A percentile compares a stretch with the other conserved stretches of the same genome.
Conservation (phyloP, 2,888 invertebrate genomes). For the Drosophila mayaguana region DNA sequence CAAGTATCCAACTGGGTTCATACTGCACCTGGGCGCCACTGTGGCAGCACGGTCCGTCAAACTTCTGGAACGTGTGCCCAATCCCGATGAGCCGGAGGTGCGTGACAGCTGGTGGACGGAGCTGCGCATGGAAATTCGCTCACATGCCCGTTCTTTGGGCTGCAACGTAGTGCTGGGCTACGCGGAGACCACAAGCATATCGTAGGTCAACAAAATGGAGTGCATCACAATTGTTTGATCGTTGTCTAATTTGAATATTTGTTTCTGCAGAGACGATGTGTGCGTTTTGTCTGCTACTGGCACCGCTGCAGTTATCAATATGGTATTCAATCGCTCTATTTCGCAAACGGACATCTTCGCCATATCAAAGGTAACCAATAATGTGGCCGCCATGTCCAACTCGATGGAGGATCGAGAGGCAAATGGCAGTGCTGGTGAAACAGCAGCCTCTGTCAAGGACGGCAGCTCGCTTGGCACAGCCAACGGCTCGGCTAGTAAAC, state of each 20-base stretch:
- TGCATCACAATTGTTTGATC: neutral
- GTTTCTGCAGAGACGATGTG: conserved; percentile 93
- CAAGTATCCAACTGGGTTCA: conserved; percentile 94
- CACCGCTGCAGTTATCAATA: conserved; percentile 94
- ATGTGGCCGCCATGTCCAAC: conserved; percentile 84
- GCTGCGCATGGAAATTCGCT: conserved; percentile 96
- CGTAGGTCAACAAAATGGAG: conserved; percentile 87
- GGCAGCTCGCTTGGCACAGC: conserved; percentile 67
- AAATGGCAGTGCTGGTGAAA: conserved; percentile 59
- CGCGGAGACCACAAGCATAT: conserved; percentile 95
- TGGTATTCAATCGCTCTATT: conserved; percentile 86
- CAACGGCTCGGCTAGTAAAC: conserved; percentile 55
- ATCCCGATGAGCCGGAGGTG: conserved; percentile 95
- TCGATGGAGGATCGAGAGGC: conserved; percentile 86
- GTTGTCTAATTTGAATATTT: no score
- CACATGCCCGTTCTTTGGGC: conserved; percentile 95
- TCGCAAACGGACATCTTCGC: conserved; percentile 82
- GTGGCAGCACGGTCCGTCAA: conserved; percentile 94
- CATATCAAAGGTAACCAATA: conserved; percentile 63
- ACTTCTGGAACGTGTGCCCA: conserved; percentile 91
- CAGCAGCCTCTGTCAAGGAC: conserved; percentile 63
- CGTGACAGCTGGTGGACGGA: conserved; percentile 99
- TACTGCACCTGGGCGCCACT: conserved; percentile 94
- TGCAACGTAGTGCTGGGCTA: conserved; percentile 98
- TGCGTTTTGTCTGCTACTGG: conserved; percentile 97